These are phyloP conservation scores for Nomada fabriciana DNA, from an alignment of 2,888 invertebrate genomes.

Conservation along the genomic window DNA sequence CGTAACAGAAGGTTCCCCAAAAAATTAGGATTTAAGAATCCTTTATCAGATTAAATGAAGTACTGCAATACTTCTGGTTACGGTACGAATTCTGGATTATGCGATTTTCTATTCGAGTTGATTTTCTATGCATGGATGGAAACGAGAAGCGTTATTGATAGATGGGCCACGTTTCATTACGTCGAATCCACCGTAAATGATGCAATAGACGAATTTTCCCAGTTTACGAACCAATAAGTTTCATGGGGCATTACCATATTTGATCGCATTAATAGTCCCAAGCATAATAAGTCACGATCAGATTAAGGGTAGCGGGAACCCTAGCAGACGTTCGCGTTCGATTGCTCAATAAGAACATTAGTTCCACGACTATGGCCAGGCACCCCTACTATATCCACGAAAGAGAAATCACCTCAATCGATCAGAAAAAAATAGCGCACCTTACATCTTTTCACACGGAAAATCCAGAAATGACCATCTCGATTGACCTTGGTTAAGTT, in stretches of 20 bases:
- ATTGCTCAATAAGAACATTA: conserved; percentile 33
- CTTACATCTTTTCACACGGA: no score
- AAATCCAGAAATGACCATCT: no score
- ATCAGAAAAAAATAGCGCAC: neutral
- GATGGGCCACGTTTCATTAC: conserved; percentile 49
- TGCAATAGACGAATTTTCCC: conserved; percentile 51
- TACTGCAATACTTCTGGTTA: no score
- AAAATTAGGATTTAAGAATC: neutral
- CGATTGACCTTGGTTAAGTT: no score
- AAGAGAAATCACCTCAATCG: conserved; percentile 8
- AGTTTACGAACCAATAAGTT: conserved; percentile 59
- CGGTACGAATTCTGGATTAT: neutral
- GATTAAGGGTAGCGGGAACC: conserved; percentile 59
- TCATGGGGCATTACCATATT: conserved; percentile 70
- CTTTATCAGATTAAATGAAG: neutral
- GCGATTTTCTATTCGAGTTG: neutral
- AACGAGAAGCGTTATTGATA: conserved; percentile 31
- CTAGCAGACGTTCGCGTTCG: conserved; percentile 17
- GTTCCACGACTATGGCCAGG: conserved; percentile 7
- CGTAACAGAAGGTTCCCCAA: neutral
- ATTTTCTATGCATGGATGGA: conserved; percentile 27
- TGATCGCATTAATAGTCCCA: conserved; percentile 63
- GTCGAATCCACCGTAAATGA: conserved; percentile 34
- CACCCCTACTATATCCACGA: conserved; percentile 6
- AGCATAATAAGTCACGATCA: conserved; percentile 51